Percentiles rank a stretch among this genome's conserved stretches.
These are phyloP conservation scores for Caenorhabditis brenneri DNA, from an alignment of 1,140 invertebrate species.

Conservation along the genomic window DNA sequence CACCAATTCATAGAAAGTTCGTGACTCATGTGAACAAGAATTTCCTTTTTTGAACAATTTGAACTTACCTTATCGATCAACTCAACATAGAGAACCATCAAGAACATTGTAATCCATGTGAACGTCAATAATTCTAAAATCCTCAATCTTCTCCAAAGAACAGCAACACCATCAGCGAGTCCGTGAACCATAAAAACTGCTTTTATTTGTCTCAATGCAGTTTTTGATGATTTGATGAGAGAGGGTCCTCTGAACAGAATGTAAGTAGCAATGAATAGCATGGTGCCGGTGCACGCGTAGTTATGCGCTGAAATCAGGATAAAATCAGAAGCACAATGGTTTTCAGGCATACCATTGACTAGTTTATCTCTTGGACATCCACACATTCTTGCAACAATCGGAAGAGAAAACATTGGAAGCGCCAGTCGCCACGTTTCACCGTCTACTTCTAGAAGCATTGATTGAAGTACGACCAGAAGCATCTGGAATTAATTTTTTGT, in stretches of 20 bases:
- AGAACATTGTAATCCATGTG: slow-evolving; percentile 58
- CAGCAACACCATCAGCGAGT: slow-evolving; percentile 44
- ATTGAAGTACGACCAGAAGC: slow-evolving; percentile 72
- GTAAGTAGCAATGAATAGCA: slow-evolving; percentile 72
- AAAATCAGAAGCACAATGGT: no score
- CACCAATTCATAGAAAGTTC: no score
- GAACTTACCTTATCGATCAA: slow-evolving; percentile 46
- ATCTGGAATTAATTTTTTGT: slow-evolving; percentile 64
- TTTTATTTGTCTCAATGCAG: slow-evolving; percentile 62
- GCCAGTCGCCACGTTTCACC: slow-evolving; percentile 71
- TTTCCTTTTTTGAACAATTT: neutral
- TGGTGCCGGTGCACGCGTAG: slow-evolving; percentile 72
- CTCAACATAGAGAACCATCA: slow-evolving; percentile 53
- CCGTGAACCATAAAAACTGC: slow-evolving; percentile 51
- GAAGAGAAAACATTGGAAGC: slow-evolving; percentile 73
- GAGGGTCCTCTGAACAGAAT: slow-evolving; percentile 73
- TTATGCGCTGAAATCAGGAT: slow-evolving; percentile 73
- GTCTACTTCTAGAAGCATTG: slow-evolving; percentile 73
- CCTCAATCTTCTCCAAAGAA: slow-evolving; percentile 56
- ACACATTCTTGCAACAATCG: slow-evolving; percentile 73
- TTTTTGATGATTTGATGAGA: slow-evolving; percentile 72
- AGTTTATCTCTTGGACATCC: slow-evolving; percentile 72
- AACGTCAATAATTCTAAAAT: slow-evolving; percentile 56
- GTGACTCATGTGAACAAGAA: neutral
- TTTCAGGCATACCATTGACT: slow-evolving; percentile 61